These are phyloP conservation scores for Sarcophaga bullata DNA, from an alignment of 1,140 invertebrate genomes.

Conservation along the genomic window DNA sequence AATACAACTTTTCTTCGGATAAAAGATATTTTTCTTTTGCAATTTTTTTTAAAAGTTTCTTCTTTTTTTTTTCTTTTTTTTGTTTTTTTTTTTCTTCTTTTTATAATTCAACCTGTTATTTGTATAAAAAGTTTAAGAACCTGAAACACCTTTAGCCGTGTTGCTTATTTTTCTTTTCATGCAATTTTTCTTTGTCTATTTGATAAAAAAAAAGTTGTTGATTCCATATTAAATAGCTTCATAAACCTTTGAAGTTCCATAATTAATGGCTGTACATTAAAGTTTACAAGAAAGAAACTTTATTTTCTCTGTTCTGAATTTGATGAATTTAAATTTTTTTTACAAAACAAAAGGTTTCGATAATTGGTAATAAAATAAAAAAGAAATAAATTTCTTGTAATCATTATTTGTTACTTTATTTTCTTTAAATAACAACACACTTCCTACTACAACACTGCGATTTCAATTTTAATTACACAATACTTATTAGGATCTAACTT, in stretches of 20 bases:
- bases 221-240: not conserved
- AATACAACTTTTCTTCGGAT: too few relatives aligned
- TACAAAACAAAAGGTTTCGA: too few relatives aligned
- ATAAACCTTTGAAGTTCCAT: not conserved
- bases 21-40: not conserved
- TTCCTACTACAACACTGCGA: too few relatives aligned
- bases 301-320: too few relatives aligned
- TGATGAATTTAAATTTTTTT: too few relatives aligned
- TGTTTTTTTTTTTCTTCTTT: not conserved
- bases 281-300: not conserved
- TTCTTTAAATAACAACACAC: too few relatives aligned
- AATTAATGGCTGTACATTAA: not conserved
- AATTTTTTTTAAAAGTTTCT: not conserved
- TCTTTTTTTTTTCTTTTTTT: not conserved
- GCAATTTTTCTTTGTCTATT: too few relatives aligned
- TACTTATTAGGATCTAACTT: too few relatives aligned
- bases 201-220: not conserved
- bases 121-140: constrained; percentile 10
- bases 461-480: too few relatives aligned
- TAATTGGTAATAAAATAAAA: too few relatives aligned
- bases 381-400: too few relatives aligned
- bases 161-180: not conserved
- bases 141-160: not conserved
- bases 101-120: not conserved
- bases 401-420: too few relatives aligned